These are phyloP conservation scores for Parazoanthus darwini DNA, from an alignment of 92 coral and sea anemone species.

Conservation along the genomic window DNA sequence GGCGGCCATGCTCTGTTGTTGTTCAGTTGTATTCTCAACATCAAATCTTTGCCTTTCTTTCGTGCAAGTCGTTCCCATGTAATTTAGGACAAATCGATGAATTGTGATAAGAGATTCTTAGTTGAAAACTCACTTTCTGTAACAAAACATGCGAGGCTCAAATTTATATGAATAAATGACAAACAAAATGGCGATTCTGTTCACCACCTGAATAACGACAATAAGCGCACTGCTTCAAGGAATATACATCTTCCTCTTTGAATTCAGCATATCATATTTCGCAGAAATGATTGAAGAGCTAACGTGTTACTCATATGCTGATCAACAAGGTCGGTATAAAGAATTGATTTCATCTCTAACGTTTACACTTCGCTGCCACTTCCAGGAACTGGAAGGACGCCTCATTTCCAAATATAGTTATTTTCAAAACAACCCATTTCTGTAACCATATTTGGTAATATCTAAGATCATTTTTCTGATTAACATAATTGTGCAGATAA, in stretches of 20 bases:
- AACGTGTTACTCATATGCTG: background rate
- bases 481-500: background rate
- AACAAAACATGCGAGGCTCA: background rate
- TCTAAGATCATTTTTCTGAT: background rate
- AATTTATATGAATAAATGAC: background rate
- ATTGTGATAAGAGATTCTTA: background rate
- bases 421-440: background rate
- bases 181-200: background rate
- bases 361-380: background rate
- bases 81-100: background rate
- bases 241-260: background rate
- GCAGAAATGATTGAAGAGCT: background rate
- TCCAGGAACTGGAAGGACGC: background rate
- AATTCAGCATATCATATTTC: background rate
- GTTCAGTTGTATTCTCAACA: background rate
- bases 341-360: background rate
- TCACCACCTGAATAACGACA: background rate
- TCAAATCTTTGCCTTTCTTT: background rate
- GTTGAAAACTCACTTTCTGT: background rate
- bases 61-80: constrained; percentile 1
- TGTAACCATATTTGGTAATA: constrained; percentile 6
- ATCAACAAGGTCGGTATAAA: background rate
- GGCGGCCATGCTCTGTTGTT: background rate
- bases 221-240: too few relatives aligned
- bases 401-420: background rate